Evolutionary conservation across 2,113 vertebrate species (phyloP).

Genomic region (Accipiter cooperii): DNA sequence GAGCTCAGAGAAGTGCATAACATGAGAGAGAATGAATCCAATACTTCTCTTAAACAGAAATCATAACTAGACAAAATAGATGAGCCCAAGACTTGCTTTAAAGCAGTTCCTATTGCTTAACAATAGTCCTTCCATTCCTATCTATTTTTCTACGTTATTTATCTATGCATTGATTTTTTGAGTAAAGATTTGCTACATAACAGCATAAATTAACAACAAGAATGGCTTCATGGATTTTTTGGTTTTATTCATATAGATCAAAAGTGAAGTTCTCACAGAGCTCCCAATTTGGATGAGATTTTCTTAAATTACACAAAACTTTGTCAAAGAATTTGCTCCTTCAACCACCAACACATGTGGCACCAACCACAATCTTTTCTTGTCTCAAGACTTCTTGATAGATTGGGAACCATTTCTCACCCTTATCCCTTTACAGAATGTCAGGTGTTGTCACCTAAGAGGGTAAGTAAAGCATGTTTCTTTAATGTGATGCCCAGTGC

Average conservation of each 20-base stretch:
- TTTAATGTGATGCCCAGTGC: not conserved
- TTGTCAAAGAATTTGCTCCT: not conserved
- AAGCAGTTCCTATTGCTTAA: not conserved
- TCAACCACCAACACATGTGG: not conserved
- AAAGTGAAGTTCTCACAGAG: not conserved
- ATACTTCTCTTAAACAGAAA: not conserved
- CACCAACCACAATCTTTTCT: not conserved
- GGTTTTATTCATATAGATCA: not conserved
- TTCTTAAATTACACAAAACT: not conserved
- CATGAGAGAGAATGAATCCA: not conserved
- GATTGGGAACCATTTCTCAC: not conserved
- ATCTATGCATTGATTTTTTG: not conserved
- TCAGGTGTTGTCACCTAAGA: not conserved
- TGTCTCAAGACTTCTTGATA: not conserved
- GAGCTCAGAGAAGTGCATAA: not conserved
- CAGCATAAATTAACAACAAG: constrained; percentile 28
- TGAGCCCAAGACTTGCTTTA: not conserved
- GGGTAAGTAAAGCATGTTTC: not conserved
- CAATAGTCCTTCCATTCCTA: not conserved
- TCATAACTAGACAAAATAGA: not conserved
- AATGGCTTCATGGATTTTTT: constrained; percentile 22
- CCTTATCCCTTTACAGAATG: not conserved
- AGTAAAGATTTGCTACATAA: constrained; percentile 30
- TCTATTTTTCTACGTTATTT: not conserved
- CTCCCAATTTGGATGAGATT: not conserved